Evolutionary conservation across 2,888 invertebrate species (phyloP).

Genomic region (Willowsia nigromaculata): DNA sequence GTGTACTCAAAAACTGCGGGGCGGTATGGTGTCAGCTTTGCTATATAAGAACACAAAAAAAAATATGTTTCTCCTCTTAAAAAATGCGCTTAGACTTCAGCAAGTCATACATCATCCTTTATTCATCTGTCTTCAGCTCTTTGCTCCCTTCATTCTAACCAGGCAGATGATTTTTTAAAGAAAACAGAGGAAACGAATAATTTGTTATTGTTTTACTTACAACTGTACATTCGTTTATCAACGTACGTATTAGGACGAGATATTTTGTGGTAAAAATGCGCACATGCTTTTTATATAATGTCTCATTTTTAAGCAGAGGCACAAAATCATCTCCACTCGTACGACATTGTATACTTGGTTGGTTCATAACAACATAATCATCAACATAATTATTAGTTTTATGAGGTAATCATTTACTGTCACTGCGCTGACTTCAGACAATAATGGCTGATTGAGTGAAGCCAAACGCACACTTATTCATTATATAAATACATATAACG

Average conservation of each 20-base stretch:
- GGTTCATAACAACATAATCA: constrained; percentile 50
- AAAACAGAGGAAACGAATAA: constrained; percentile 36
- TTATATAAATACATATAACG: constrained; percentile 10
- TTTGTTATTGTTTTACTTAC: constrained; percentile 41
- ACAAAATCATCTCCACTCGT: constrained; percentile 13
- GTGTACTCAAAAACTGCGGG: not conserved
- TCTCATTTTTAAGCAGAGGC: not conserved
- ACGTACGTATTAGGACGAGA: not conserved
- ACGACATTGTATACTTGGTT: not conserved
- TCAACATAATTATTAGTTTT: constrained; percentile 51
- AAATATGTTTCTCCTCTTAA: not conserved
- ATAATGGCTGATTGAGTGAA: constrained; percentile 46
- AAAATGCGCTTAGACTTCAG: not conserved
- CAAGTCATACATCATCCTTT: constrained; percentile 35
- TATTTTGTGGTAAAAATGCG: not conserved
- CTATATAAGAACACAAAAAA: not conserved
- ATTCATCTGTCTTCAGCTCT: constrained; percentile 20
- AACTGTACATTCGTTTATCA: not conserved
- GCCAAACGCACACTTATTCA: constrained; percentile 11
- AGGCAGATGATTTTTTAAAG: constrained; percentile 21
- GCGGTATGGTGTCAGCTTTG: not conserved
- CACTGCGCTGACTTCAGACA: constrained; percentile 37
- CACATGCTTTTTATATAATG: not conserved
- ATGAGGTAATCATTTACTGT: constrained; percentile 63
- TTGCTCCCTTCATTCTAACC: constrained; percentile 2